Base-by-base conservation (phyloP, 2,888 invertebrate species). In the Microplitis deprimator region DNA sequence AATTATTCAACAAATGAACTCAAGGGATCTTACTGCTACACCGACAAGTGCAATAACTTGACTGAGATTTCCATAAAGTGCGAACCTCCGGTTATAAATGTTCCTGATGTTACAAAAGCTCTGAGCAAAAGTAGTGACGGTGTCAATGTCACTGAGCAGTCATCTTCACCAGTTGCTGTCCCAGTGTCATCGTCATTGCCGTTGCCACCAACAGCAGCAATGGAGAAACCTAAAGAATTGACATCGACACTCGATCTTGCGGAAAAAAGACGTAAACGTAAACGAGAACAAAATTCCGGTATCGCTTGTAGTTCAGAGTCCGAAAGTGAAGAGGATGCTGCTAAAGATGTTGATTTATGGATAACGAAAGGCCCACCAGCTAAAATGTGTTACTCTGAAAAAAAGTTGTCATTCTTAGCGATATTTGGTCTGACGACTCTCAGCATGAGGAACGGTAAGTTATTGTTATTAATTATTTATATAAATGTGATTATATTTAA, bases 361-460 rank as follows among this genome's bases (percentile, higher is more conserved):
- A 92, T 94, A 38, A 93, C 92, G 68, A 91, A 92, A 80, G 92
- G 90, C 76, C 91, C 90, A 77, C 92, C 92, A 6, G 88, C 90
- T n/a, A 91, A 91, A 80, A 87, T 90, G 17, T 91, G 92, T 80
- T 88, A 90, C 75, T 89, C 90, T 13, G 90, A 91, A 41, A 90
- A 91, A 69, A 92, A 95, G 86, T 86, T 92, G 16, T 90, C 92
- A 16, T 94, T 94, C 86, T 90, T 95, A 73, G 91, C 92, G 39
- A 90, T 92, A 81, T 92, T 94, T 80, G 92, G 91, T 71, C 89
- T 95, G 77, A 93, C 93, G 6, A 93, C 94, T n/a, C 91, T 91
- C 75, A 90, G 90, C 71, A 90, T 88, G 80, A 93, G 90, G 83
- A 93, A 93, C 90, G 93, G 94, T 94, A 90, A 90, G 90, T 65